Evolutionary conservation across 2,888 invertebrate genomes (phyloP), one percentile per base, ranked within the genome.

Genomic region (Ceriagrion tenellum): DNA sequence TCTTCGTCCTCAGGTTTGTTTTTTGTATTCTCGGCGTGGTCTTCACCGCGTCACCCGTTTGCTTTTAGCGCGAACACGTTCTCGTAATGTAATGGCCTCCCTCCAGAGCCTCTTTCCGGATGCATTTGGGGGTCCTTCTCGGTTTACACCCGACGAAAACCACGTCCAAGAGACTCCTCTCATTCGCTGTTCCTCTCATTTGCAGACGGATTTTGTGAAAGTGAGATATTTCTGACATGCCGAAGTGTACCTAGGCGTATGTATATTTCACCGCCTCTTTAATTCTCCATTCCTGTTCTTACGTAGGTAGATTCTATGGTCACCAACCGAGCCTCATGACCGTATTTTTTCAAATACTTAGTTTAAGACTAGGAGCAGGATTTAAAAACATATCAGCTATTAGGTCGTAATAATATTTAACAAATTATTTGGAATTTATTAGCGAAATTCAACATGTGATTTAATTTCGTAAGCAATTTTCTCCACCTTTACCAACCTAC

Each of bases 51-150:
- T 81, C 35, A 35, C 35, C 81, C 81, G 23, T 35, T 81, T 81
- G 16, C 81, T 81, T 81, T 81, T 81, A 81, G 81, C 81, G 81
- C 81, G 81, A 35, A 81, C 81, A 35, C 35, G 81, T 30, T 35
- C 81, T 81, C 81, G 30, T 35, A 81, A 81, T 81, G 81, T 35
- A 35, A 81, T 69, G 69, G 69, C n/a, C n/a, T n/a, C 81, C 81
- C 30, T 47, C 47, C 47, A 8, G 47, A 47, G 47, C 47, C 47
- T 35, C 16, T 35, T 81, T 35, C n/a, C 13, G 13, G 35, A 35
- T 81, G 81, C 81, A 35, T 81, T 81, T 13, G 35, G 13, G 8
- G 13, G 30, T 26, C 81, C 23, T 81, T 35, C 81, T 81, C 81
- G 35, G 30, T 35, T 81, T 81, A 35, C 81, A 6, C 59, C 59